Base-by-base conservation (phyloP, 2,888 invertebrate species). In the Argyra leucocephala region DNA sequence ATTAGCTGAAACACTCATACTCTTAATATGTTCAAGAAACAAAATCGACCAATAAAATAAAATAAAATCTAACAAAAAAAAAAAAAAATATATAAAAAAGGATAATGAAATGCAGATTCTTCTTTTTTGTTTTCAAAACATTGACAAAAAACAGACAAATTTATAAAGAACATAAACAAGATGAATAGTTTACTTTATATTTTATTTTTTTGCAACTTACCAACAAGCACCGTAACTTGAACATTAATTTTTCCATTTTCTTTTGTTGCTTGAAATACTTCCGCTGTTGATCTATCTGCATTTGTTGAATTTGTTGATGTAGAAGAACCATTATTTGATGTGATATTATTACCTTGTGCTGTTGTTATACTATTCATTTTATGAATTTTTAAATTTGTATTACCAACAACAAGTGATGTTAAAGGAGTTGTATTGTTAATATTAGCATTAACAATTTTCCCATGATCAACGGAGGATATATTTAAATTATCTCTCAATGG, bases 201-300 rank as follows among this genome's bases (percentile, higher is more conserved):
- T n/a, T n/a, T n/a, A n/a, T n/a, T n/a, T n/a, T n/a, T 22, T 58
- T 60, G 23, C 21, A 67, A 79, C 80, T 79, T 70, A 80, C 80
- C 80, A 73, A 91, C 93, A 82, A 90, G 87, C 81, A 91, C 90
- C 78, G 90, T 90, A 78, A 91, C 90, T 83, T 89, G 90, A 79
- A 90, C 90, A 84, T 89, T 90, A 82, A 89, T 91, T 84, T 91
- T 92, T 78, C 90, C 91, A 83, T 91, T 91, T 82, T 89, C 85
- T 75, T 84, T 84, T 69, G 81, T 80, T 63, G 81, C 78, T 71
- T 81, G 77, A 71, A 79, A 78, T 69, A 70, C 67, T 62, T 70
- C 70, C n/a, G 71, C 73, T 58, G 74, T 72, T 48, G 73, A 73
- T 71, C 86, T 66, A 62, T 74, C 74, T 57, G 72, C 84, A 81